Conservation (phyloP, 2,888 invertebrate genomes). For the Iselma pallidipennis region DNA sequence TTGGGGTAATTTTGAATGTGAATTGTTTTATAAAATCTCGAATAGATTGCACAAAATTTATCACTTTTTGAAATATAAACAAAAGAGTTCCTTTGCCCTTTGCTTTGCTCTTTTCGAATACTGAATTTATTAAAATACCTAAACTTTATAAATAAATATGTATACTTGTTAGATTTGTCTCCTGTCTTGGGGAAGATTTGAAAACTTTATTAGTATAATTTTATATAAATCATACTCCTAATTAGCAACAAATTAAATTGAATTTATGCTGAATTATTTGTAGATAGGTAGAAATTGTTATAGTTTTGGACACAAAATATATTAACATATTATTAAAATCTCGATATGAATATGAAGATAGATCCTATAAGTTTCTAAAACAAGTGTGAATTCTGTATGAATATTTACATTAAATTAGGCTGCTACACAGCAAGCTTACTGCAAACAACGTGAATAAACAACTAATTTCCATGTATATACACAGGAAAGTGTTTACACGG, state of each 20-base stretch:
- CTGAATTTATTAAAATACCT: conserved; percentile 6
- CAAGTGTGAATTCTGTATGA: conserved; percentile 41
- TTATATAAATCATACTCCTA: too few relatives aligned
- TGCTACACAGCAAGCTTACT: conserved; percentile 36
- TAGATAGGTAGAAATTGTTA: background rate
- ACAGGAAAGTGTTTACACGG: conserved; percentile 26
- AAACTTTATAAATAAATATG: background rate
- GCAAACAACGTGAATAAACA: conserved; percentile 44
- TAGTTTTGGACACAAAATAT: background rate
- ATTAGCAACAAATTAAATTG: too few relatives aligned
- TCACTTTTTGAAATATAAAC: conserved; percentile 19
- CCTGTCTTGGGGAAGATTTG: too few relatives aligned
- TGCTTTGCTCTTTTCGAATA: conserved; percentile 2
- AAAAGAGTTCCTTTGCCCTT: conserved; percentile 6
- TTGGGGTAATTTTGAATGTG: conserved; percentile 10
- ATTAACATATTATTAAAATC: conserved; percentile 20
- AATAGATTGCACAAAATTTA: conserved; percentile 23
- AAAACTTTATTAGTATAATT: too few relatives aligned
- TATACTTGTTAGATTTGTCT: conserved; percentile 7
- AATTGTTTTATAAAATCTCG: conserved; percentile 17
- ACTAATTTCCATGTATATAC: conserved; percentile 44
- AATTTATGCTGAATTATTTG: too few relatives aligned
- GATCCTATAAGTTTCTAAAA: conserved; percentile 32
- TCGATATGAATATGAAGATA: conserved; percentile 20
- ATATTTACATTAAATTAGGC: conserved; percentile 42